Conservation (phyloP, 2,888 invertebrate genomes). For the Epinotia ramella region DNA sequence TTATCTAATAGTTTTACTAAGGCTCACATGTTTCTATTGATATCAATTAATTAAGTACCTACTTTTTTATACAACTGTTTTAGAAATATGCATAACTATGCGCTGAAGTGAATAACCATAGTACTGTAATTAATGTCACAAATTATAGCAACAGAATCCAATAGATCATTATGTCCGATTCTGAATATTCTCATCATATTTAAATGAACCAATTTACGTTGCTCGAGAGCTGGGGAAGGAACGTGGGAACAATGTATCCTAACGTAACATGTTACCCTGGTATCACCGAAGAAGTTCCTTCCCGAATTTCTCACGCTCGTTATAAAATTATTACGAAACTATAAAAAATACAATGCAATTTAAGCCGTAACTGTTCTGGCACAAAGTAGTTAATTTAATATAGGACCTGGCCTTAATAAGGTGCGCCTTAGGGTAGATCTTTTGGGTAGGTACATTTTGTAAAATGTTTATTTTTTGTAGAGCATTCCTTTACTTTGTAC, state of each 20-base stretch:
- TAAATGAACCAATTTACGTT: background rate
- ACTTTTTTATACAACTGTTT: too few relatives aligned
- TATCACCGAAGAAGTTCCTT: slow-evolving; percentile 81
- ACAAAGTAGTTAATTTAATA: slow-evolving; percentile 43
- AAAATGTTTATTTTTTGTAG: background rate
- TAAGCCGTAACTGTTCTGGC: slow-evolving; percentile 42
- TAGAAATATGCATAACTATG: too few relatives aligned
- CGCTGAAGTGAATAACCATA: too few relatives aligned
- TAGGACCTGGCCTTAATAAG: background rate
- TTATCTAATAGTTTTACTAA: too few relatives aligned
- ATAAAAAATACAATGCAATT: slow-evolving; percentile 53
- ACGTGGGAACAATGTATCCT: slow-evolving; percentile 70
- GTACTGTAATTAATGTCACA: too few relatives aligned
- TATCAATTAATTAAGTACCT: too few relatives aligned
- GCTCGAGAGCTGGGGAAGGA: slow-evolving; percentile 44
- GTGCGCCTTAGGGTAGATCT: background rate
- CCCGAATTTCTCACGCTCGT: slow-evolving; percentile 84
- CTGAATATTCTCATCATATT: slow-evolving; percentile 1
- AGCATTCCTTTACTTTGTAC: slow-evolving; percentile 24
- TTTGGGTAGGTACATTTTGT: background rate
- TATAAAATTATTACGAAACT: slow-evolving; percentile 72
- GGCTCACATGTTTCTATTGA: too few relatives aligned
- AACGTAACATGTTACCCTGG: slow-evolving; percentile 67
- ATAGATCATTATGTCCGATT: background rate
- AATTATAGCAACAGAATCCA: too few relatives aligned